phyloP scores from a whole-genome alignment of 2,888 invertebrate species.

The Lycia hirtaria region DNA sequence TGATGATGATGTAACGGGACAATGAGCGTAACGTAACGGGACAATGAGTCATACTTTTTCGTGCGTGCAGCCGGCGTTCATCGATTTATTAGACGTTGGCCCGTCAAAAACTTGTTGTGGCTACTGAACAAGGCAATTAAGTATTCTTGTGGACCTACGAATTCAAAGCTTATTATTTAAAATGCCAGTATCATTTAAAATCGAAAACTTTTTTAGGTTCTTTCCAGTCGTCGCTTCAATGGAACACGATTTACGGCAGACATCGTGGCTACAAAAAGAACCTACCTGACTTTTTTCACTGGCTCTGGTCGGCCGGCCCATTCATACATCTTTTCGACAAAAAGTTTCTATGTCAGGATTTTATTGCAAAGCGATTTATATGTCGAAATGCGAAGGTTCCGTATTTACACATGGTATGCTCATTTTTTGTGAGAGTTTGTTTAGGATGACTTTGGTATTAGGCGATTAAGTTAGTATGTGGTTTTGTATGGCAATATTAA shows the following conservation, averaged over 20 bases:
- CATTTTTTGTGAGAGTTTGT: slow-evolving; percentile 30
- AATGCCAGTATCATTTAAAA: slow-evolving; percentile 7
- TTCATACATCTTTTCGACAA: slow-evolving; percentile 40
- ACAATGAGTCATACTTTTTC: no score
- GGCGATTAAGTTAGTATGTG: slow-evolving; percentile 20
- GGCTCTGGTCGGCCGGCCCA: slow-evolving; percentile 30
- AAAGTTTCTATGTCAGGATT: slow-evolving; percentile 37
- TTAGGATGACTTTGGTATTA: slow-evolving; percentile 25
- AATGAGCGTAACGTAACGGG: no score
- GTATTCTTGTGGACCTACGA: no score
- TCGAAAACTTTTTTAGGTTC: slow-evolving; percentile 58
- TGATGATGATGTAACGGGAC: no score
- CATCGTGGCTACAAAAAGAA: slow-evolving; percentile 75
- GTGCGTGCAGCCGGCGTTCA: no score
- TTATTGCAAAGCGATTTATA: slow-evolving; percentile 32
- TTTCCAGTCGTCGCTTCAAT: slow-evolving; percentile 63
- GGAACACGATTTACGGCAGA: slow-evolving; percentile 78
- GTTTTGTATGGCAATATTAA: slow-evolving; percentile 20
- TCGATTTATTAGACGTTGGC: no score
- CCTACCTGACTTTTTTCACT: slow-evolving; percentile 52
- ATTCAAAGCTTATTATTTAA: no score
- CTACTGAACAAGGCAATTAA: no score
- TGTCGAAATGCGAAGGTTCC: slow-evolving; percentile 16
- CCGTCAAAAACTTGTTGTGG: no score
- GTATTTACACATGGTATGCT: slow-evolving; percentile 22